Evolutionary conservation across 2,113 vertebrate species (phyloP), one percentile per base, ranked within the genome.

Genomic region (Prietella phreatophila): DNA sequence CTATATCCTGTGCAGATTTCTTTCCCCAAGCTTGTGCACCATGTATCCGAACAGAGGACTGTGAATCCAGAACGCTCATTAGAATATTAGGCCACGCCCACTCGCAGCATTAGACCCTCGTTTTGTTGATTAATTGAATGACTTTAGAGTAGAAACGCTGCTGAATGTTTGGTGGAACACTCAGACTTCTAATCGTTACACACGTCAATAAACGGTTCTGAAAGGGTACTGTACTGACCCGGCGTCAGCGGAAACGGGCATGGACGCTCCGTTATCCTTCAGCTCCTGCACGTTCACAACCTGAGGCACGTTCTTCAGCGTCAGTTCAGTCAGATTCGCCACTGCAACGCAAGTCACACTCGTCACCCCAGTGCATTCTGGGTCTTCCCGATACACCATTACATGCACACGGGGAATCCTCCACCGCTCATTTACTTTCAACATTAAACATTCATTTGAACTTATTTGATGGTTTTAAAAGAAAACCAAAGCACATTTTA

Each of bases 271-370:
- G 19, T 93, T 95, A 39, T 93, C 96, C 88, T 96, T 98, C 71
- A 99, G 89, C 9, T 98, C 97, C 91, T 97, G 96, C 22, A 97
- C 95, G 3, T 97, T 99, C 50, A 99, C 96, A 85, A 99, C 97
- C 85, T 98, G 96, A 88, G 97, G 97, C 85, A 98, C 97, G 0
- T 92, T 97, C 91, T 99, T 99, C 93, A 98, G 92, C 2, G 96
- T 96, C 1, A 97, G 97, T 87, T 99, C 98, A 0, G 96, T 97
- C 93, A 98, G 91, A 61, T 96, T 93, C 0, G 96, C 89, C 61
- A 94, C 94, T 67, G 93, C 95, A 95, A 86, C 13, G 47, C 39
- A 90, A 30, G 14, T 14, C 5, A 75, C 39, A 81, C 3, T 78
- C 5, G 79, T 42, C 56, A 83, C 67, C 19, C 69, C 20, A 25